These are phyloP conservation scores for Ormyrus pomaceus DNA, from an alignment of 2,888 invertebrate species.

Conservation along the genomic window DNA sequence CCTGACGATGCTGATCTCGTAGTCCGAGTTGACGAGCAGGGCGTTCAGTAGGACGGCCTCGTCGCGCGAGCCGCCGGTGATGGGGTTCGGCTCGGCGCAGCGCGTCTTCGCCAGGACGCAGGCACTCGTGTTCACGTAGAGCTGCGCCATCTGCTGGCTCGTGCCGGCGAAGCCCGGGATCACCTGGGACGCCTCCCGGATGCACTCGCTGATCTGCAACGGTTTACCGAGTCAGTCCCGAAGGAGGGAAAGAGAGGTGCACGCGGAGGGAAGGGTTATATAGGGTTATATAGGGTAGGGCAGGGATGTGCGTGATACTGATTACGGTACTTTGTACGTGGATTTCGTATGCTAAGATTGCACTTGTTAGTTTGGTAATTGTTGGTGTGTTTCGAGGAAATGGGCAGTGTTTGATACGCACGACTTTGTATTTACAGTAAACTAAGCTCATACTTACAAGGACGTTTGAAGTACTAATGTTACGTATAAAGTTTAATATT, in stretches of 20 bases:
- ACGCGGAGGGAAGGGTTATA: too few relatives aligned
- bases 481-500: background rate
- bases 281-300: too few relatives aligned
- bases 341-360: too few relatives aligned
- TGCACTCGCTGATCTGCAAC: constrained; percentile 65
- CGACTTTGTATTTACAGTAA: background rate
- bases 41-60: constrained; percentile 68
- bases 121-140: constrained; percentile 80
- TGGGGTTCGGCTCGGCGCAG: constrained; percentile 81
- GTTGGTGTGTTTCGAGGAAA: too few relatives aligned
- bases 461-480: background rate
- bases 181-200: constrained; percentile 63
- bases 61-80: constrained; percentile 81
- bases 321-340: too few relatives aligned
- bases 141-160: constrained; percentile 62
- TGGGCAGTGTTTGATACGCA: too few relatives aligned
- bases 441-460: background rate
- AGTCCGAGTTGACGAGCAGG: constrained; percentile 69
- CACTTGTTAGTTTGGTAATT: too few relatives aligned
- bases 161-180: constrained; percentile 61
- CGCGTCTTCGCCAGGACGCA: constrained; percentile 81
- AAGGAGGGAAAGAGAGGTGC: too few relatives aligned
- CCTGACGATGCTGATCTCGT: constrained; percentile 70
- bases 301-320: too few relatives aligned
- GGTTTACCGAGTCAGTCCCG: too few relatives aligned